Evolutionary conservation across 2,113 vertebrate genomes (phyloP).

Genomic region (Catharus bicknelli): DNA sequence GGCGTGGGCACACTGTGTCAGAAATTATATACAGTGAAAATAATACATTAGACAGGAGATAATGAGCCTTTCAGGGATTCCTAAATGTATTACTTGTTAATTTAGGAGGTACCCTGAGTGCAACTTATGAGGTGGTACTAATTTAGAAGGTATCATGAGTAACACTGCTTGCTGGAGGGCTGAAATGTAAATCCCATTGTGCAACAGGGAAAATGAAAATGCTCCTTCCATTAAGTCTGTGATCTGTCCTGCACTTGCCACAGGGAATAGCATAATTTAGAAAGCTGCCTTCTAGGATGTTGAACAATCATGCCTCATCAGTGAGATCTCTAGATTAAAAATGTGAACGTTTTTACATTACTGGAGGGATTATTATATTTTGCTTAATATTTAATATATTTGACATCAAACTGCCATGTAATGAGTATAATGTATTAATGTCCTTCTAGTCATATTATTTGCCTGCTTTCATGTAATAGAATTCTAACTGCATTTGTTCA

Average conservation of each 20-base stretch:
- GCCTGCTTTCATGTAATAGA: slow-evolving; percentile 39
- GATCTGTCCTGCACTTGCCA: slow-evolving; percentile 48
- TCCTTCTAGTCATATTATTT: slow-evolving; percentile 49
- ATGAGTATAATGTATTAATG: slow-evolving; percentile 58
- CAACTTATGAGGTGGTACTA: slow-evolving; percentile 49
- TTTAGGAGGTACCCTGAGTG: slow-evolving; percentile 47
- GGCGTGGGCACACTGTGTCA: neutral
- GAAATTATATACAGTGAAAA: slow-evolving; percentile 37
- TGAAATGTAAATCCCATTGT: slow-evolving; percentile 48
- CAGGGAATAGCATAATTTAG: slow-evolving; percentile 55
- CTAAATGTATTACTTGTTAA: slow-evolving; percentile 69
- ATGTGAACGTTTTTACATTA: slow-evolving; percentile 63
- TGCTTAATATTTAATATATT: slow-evolving; percentile 72
- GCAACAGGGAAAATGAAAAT: slow-evolving; percentile 22
- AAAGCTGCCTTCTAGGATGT: slow-evolving; percentile 53
- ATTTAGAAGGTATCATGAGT: slow-evolving; percentile 57
- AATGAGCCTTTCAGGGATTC: slow-evolving; percentile 47
- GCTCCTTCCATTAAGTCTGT: slow-evolving; percentile 51
- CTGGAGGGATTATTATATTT: slow-evolving; percentile 68
- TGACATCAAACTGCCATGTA: slow-evolving; percentile 63
- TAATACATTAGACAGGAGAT: slow-evolving; percentile 48
- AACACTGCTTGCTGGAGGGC: slow-evolving; percentile 6
- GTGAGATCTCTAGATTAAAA: slow-evolving; percentile 68
- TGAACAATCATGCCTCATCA: slow-evolving; percentile 60
- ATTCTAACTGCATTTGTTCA: slow-evolving; percentile 22